These are phyloP conservation scores for Drosophila austrosaltans DNA, from an alignment of 2,888 invertebrate genomes.

Conservation along the genomic window DNA sequence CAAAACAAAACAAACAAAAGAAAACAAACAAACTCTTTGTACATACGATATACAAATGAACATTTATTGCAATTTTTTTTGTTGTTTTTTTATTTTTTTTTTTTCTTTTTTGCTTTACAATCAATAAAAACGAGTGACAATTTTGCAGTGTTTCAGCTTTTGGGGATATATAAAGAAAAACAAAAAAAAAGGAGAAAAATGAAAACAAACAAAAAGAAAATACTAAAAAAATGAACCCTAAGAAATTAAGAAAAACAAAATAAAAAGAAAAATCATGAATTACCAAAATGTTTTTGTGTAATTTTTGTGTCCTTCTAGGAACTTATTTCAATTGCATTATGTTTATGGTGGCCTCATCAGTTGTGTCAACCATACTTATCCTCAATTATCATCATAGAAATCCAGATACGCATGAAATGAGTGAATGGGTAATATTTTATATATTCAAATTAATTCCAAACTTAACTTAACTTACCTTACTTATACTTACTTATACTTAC, in stretches of 20 bases:
- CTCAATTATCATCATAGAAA: slow-evolving; percentile 99
- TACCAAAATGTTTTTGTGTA: slow-evolving; percentile 83
- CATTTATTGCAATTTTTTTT: background rate
- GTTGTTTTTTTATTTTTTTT: background rate
- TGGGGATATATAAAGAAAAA: slow-evolving; percentile 25
- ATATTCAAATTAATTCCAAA: slow-evolving; percentile 72
- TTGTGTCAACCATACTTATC: slow-evolving; percentile 98
- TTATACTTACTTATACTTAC: slow-evolving; percentile 26
- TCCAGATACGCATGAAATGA: slow-evolving; percentile 98
- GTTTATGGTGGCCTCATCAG: slow-evolving; percentile 99
- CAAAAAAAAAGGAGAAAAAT: slow-evolving; percentile 33
- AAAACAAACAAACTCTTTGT: background rate
- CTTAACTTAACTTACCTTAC: slow-evolving; percentile 45
- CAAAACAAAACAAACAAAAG: no score
- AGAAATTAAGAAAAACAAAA: background rate
- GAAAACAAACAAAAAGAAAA: slow-evolving; percentile 6
- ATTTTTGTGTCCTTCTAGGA: slow-evolving; percentile 87
- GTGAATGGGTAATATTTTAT: slow-evolving; percentile 92
- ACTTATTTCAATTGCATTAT: slow-evolving; percentile 99
- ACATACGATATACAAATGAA: slow-evolving; percentile 7
- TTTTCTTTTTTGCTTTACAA: background rate
- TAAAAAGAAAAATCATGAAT: slow-evolving; percentile 46
- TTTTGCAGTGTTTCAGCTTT: slow-evolving; percentile 10
- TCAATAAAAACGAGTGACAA: background rate
- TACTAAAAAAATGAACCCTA: slow-evolving; percentile 29